Percentiles rank a stretch among this genome's conserved stretches.
phyloP scores from a whole-genome alignment of 2,113 vertebrate genomes.

The Mellivora capensis region DNA sequence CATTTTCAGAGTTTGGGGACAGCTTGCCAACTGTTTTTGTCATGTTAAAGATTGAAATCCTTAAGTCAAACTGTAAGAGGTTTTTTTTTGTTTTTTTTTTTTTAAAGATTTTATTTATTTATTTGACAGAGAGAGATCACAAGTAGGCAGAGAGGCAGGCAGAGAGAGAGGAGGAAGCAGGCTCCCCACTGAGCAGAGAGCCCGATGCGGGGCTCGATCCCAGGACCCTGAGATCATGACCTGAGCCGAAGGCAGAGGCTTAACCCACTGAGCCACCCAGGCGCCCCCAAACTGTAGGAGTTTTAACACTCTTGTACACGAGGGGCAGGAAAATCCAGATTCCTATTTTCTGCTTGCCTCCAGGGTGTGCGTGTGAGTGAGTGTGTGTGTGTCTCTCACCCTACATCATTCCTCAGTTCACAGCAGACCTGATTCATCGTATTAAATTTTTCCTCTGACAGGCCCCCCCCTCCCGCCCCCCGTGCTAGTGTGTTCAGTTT shows the following conservation, averaged over 20 bases:
- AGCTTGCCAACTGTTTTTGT: not conserved
- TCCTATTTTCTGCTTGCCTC: not conserved
- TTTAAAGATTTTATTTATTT: no score
- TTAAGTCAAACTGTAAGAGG: not conserved
- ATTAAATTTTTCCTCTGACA: not conserved
- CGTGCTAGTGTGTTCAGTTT: not conserved
- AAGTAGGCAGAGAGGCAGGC: no score
- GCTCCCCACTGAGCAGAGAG: no score
- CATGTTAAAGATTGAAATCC: not conserved
- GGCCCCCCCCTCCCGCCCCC: accelerated
- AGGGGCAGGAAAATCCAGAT: not conserved
- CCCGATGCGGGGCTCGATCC: no score
- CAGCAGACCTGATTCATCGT: not conserved
- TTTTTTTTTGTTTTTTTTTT: no score
- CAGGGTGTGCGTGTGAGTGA: not conserved
- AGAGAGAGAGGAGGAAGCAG: no score
- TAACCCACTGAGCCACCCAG: no score
- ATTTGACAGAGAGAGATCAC: no score
- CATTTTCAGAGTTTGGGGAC: not conserved
- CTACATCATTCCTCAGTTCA: not conserved
- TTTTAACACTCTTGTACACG: not conserved
- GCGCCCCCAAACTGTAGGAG: not conserved
- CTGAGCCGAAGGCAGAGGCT: no score
- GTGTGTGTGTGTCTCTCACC: not conserved
- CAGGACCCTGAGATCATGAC: no score